These are phyloP conservation scores for Nomada ruficornis DNA, from an alignment of 2,888 invertebrate genomes.

Conservation along the genomic window DNA sequence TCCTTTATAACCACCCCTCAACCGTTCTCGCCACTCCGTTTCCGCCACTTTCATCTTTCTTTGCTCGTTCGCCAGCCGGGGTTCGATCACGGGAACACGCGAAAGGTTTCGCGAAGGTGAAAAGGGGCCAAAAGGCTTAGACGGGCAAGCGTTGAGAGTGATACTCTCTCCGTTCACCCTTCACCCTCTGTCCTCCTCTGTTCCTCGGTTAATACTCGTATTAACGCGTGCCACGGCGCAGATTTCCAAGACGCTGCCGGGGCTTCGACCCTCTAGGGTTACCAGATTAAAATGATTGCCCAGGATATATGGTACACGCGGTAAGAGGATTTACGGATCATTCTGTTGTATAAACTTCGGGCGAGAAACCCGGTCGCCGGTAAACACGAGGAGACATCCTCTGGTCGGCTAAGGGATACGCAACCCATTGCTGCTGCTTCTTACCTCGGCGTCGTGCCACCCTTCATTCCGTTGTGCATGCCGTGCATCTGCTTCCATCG, in stretches of 20 bases:
- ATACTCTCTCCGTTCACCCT: background rate
- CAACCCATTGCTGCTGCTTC: background rate
- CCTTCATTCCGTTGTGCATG: background rate
- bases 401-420: background rate
- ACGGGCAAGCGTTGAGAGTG: conserved; percentile 20
- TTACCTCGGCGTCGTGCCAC: background rate
- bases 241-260: conserved; percentile 70
- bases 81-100: conserved; percentile 24
- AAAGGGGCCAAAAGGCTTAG: conserved; percentile 55
- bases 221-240: conserved; percentile 62
- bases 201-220: conserved; percentile 20
- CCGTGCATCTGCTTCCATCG: conserved; percentile 9
- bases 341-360: conserved; percentile 65
- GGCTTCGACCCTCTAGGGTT: conserved; percentile 67
- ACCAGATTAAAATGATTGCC: conserved; percentile 68
- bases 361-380: conserved; percentile 45
- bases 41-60: background rate
- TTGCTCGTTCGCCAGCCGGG: no score
- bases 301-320: conserved; percentile 58
- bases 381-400: conserved; percentile 44
- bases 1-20: no score
- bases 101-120: conserved; percentile 60
- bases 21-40: background rate
- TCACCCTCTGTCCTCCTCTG: background rate
- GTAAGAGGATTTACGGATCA: conserved; percentile 68